A percentile compares a stretch with the other conserved stretches of the same genome.
These are phyloP conservation scores for Epinephelus moara DNA, from an alignment of 2,113 vertebrate genomes.

Conservation along the genomic window DNA sequence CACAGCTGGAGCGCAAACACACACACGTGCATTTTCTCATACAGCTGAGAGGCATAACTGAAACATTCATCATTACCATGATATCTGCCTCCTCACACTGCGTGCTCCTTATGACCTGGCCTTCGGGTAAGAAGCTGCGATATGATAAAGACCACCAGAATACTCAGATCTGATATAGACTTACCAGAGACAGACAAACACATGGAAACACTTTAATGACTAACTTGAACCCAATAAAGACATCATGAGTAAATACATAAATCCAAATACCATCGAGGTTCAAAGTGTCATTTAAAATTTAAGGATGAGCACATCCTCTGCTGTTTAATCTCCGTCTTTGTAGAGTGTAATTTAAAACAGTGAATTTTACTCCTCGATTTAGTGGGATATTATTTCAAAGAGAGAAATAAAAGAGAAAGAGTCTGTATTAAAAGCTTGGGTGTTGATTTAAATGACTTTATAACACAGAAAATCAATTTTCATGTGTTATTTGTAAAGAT, in stretches of 20 bases:
- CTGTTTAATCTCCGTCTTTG: background rate
- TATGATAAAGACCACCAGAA: slow-evolving; percentile 8
- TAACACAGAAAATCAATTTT: too few species aligned
- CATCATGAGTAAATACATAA: background rate
- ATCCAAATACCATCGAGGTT: slow-evolving; percentile 11
- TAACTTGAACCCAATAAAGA: slow-evolving; percentile 20
- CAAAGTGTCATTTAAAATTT: background rate
- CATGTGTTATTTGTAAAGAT: background rate
- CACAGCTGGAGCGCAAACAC: background rate
- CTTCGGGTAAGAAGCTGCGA: background rate
- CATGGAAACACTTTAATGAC: slow-evolving; percentile 32
- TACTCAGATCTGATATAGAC: background rate
- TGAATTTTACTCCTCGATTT: background rate
- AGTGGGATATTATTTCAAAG: background rate
- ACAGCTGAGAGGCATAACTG: background rate
- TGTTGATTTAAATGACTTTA: too few species aligned
- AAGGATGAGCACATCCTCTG: background rate
- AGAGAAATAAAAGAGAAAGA: background rate
- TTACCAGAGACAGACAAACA: slow-evolving; percentile 13
- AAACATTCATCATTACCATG: background rate
- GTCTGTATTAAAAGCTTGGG: background rate
- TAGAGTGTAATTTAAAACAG: slow-evolving; percentile 8
- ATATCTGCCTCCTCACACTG: background rate
- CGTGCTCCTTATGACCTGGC: background rate
- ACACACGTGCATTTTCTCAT: background rate